Conservation (phyloP, 2,888 invertebrate species). For the Dasypolia templi region DNA sequence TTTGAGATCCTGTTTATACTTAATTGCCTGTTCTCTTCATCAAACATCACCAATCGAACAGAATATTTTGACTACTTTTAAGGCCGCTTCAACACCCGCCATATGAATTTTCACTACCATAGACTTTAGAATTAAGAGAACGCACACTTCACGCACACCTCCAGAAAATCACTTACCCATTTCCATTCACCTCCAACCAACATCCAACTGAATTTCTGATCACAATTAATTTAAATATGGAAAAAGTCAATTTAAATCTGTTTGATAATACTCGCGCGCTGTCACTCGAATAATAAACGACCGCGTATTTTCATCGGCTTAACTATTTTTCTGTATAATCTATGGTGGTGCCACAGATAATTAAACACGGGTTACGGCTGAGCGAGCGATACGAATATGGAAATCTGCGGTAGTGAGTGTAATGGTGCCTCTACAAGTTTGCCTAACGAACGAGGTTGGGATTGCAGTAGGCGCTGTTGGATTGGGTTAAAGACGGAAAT, state of each 20-base stretch:
- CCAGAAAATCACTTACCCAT: constrained; percentile 15
- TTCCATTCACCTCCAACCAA: constrained; percentile 41
- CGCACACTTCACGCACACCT: background rate
- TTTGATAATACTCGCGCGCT: constrained; percentile 44
- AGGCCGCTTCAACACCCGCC: background rate
- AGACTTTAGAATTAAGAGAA: background rate
- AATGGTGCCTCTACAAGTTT: constrained; percentile 41
- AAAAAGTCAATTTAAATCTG: constrained; percentile 45
- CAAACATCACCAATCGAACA: background rate
- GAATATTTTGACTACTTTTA: background rate
- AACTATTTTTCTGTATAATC: constrained; percentile 51
- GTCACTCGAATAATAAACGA: constrained; percentile 55
- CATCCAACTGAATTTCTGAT: constrained; percentile 26
- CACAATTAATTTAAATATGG: constrained; percentile 50
- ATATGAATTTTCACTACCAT: background rate
- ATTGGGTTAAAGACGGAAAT: background rate
- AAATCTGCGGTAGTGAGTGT: constrained; percentile 39
- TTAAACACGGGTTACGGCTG: constrained; percentile 58
- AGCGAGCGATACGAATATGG: constrained; percentile 53
- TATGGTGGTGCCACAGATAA: constrained; percentile 55
- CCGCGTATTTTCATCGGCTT: constrained; percentile 58
- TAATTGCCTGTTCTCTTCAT: background rate
- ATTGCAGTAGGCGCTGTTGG: constrained; percentile 46
- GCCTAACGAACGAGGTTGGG: constrained; percentile 38
- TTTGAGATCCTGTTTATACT: background rate